These are phyloP conservation scores for Plotosus lineatus DNA, from an alignment of 2,113 vertebrate genomes.

Conservation along the genomic window DNA sequence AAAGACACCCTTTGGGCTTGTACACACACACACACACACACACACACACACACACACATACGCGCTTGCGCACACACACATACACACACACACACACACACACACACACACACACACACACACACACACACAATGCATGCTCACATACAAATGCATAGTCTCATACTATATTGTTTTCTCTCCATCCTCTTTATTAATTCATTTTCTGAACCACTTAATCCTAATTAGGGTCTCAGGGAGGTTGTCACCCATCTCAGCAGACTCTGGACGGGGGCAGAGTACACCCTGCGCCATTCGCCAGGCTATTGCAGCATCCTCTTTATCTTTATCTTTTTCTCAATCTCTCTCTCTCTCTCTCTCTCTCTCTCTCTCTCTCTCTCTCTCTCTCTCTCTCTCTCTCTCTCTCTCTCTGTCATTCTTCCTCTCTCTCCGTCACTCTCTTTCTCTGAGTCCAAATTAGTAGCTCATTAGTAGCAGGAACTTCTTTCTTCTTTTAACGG, in stretches of 20 bases:
- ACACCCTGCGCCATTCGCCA: too few relatives aligned
- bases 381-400: not conserved
- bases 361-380: not conserved
- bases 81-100: not conserved
- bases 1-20: constrained; percentile 40
- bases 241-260: too few relatives aligned
- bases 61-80: not conserved
- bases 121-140: not conserved
- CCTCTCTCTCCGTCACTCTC: not conserved
- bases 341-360: not conserved
- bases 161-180: not conserved
- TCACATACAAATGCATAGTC: not conserved
- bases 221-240: too few relatives aligned
- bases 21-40: not conserved
- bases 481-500: constrained; percentile 37
- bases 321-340: too few relatives aligned
- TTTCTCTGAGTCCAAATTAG: not conserved
- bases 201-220: too few relatives aligned
- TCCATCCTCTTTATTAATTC: not conserved
- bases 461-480: constrained; percentile 47
- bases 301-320: too few relatives aligned
- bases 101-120: not conserved
- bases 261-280: too few relatives aligned
- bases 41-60: not conserved
- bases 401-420: not conserved